These are phyloP conservation scores for Pontoporia blainvillei DNA, from an alignment of 2,113 vertebrate genomes.

Conservation along the genomic window DNA sequence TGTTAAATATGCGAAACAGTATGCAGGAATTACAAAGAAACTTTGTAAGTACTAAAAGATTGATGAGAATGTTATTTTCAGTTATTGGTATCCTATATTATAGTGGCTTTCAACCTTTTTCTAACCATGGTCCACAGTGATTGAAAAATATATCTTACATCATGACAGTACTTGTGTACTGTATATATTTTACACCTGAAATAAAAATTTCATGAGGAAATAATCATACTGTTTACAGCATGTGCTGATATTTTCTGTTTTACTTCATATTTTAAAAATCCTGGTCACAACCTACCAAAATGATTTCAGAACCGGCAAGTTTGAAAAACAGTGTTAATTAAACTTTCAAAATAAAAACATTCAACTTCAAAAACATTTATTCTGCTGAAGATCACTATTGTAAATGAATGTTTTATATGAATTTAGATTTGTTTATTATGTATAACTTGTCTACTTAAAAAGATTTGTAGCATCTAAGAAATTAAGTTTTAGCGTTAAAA, in stretches of 20 bases:
- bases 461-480: background rate
- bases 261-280: slow-evolving; percentile 22
- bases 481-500: background rate
- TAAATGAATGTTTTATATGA: slow-evolving; percentile 32
- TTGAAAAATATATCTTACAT: background rate
- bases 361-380: background rate
- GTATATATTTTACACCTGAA: background rate
- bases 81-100: background rate
- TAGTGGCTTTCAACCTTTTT: slow-evolving; percentile 24
- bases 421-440: slow-evolving; percentile 8
- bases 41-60: slow-evolving; percentile 85
- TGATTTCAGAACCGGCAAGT: slow-evolving; percentile 15
- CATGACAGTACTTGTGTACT: background rate
- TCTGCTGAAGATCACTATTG: background rate
- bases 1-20: slow-evolving; percentile 87
- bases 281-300: background rate
- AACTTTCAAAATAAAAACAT: background rate
- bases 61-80: slow-evolving; percentile 23
- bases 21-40: slow-evolving; percentile 88
- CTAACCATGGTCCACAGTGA: background rate
- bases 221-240: background rate
- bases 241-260: background rate
- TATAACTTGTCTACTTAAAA: background rate
- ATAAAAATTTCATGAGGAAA: slow-evolving; percentile 25
- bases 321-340: slow-evolving; percentile 12